These are phyloP conservation scores for Oreocharis arfaki DNA, from an alignment of 2,113 vertebrate genomes.

Conservation along the genomic window DNA sequence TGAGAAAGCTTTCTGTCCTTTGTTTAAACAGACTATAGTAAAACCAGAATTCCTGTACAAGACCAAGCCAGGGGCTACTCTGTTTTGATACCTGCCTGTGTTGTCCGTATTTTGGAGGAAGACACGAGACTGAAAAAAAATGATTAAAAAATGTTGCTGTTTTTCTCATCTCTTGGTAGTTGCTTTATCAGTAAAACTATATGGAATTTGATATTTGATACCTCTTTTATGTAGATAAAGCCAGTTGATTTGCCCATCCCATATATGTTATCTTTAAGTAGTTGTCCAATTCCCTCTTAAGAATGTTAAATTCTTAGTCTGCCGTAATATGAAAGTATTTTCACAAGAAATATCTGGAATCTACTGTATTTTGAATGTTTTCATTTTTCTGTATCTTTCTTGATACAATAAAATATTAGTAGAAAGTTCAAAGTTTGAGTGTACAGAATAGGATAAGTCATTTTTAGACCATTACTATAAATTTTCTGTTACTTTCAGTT, in stretches of 20 bases:
- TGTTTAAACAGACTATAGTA: not conserved
- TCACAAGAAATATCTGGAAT: not conserved
- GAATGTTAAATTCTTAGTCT: not conserved
- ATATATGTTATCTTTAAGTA: not conserved
- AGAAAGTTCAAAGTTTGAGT: not conserved
- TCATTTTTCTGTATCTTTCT: not conserved
- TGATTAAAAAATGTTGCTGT: accelerated
- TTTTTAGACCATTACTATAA: not conserved
- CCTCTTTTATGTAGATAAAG: not conserved
- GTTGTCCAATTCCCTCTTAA: not conserved
- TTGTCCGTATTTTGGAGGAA: not conserved
- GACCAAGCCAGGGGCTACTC: not conserved
- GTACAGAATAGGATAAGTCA: not conserved
- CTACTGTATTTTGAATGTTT: not conserved
- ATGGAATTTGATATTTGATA: not conserved
- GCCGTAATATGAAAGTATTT: not conserved
- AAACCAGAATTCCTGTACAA: not conserved
- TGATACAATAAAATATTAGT: not conserved
- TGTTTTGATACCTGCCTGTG: not conserved
- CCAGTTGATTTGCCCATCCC: not conserved
- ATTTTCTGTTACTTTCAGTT: not conserved
- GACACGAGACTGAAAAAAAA: not conserved
- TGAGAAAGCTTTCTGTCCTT: not conserved
- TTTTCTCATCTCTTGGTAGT: not conserved
- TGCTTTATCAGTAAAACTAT: not conserved